Percentiles rank a stretch among this genome's conserved stretches.
Evolutionary conservation across 2,113 vertebrate species (phyloP).

Genomic region (Thalassoma bifasciatum): DNA sequence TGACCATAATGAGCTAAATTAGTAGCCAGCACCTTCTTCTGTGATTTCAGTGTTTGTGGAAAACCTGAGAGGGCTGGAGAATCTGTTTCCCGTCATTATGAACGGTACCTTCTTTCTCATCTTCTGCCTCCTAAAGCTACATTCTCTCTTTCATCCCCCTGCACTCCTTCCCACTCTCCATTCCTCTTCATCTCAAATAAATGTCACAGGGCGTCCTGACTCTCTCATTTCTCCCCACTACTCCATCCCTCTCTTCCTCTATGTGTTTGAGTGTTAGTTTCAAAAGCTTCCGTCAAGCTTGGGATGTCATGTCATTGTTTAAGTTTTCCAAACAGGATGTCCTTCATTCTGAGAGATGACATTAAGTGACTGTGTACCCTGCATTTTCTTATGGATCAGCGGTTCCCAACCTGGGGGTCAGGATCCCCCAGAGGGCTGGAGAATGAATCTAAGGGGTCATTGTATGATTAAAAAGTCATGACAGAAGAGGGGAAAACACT

Average conservation of each 20-base stretch:
- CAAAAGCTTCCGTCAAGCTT: not conserved
- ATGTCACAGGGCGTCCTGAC: constrained; percentile 41
- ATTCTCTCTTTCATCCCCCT: constrained; percentile 26
- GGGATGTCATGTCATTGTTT: not conserved
- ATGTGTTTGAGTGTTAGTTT: constrained; percentile 8
- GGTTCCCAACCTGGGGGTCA: not conserved
- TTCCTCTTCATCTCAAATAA: constrained; percentile 14
- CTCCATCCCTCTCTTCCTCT: constrained; percentile 49
- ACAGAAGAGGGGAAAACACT: not conserved
- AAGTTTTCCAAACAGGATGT: not conserved
- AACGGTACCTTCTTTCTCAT: constrained; percentile 57
- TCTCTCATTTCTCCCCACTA: constrained; percentile 50
- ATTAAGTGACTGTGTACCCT: not conserved
- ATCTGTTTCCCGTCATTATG: constrained; percentile 74
- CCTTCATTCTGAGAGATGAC: not conserved
- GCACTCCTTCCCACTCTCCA: constrained; percentile 33
- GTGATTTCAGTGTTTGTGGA: constrained; percentile 62
- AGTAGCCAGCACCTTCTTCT: constrained; percentile 62
- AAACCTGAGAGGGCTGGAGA: constrained; percentile 34
- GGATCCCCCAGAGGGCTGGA: not conserved
- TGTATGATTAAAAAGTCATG: not conserved
- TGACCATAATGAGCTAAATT: constrained; percentile 76
- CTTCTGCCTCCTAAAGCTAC: constrained; percentile 39
- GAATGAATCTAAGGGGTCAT: not conserved
- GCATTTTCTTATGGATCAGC: not conserved